Base-by-base conservation (phyloP, 1,140 invertebrate species). In the Rhagoletis pomonella region DNA sequence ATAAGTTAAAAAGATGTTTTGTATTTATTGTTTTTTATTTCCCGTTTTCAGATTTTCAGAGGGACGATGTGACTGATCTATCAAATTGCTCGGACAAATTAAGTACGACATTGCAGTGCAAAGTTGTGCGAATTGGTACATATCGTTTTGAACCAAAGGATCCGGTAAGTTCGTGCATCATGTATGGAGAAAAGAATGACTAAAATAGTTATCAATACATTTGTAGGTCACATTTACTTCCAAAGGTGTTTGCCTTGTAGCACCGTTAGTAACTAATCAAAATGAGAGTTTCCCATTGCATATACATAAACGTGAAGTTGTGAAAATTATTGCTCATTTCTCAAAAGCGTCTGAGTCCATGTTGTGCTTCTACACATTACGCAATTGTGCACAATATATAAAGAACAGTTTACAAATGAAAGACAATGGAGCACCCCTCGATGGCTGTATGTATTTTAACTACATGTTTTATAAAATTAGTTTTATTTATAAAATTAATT, bases 91-190 rank as follows among this genome's bases (percentile, higher is more conserved):
- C 86, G 10, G 89, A 91, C 89, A 92, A 90, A 12, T 81, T 93
- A 67, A 93, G 93, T 86, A 94, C 94, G 1, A 92, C 94, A 39
- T 89, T 96, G 9, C 93, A 94, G 9, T 97, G 96, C 93, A 94
- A 96, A 87, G 96, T 96, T n/a, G 95, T 97, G 88, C 94, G 96
- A 89, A 96, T 97, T 91, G 96, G 96, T 77, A 96, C 96, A 5
- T 96, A 96, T 90, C 96, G 96, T 94, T 97, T 96, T 91, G 93
- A 95, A 89, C 95, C 96, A 60, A 94, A 93, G 85, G 96, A 96
- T 90, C 94, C 95, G 92, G 94, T 96, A 93, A 90, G 90, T 91
- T 86, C 7, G n/a, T 88, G 87, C 29, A 29, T 29, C 14, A 29
- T 2, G 14, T 9, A 67, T 12, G 64, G 64, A n/a, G 7, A 67